phyloP scores from a whole-genome alignment of 2,888 invertebrate species.

The Furcula furcula region DNA sequence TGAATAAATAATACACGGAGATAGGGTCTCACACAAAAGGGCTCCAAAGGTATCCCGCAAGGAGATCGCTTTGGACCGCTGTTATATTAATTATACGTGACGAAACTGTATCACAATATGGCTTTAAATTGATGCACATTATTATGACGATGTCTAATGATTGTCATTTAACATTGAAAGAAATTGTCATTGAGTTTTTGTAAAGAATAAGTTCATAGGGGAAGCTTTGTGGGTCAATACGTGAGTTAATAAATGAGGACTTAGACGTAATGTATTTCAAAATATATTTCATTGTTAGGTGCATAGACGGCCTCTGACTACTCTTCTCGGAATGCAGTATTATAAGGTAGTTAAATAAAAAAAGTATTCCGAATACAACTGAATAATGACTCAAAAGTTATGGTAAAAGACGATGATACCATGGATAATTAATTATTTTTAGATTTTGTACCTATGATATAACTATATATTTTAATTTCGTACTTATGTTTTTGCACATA shows the following conservation, averaged over 20 bases:
- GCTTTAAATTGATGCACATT: conserved; percentile 31
- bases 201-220: conserved; percentile 16
- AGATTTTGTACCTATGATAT: too few species aligned
- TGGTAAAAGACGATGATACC: too few species aligned
- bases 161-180: conserved; percentile 33
- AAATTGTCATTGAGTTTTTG: conserved; percentile 20
- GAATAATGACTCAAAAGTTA: too few species aligned
- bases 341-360: too few species aligned
- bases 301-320: neutral
- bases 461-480: too few species aligned
- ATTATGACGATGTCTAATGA: conserved; percentile 35
- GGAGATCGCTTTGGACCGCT: conserved; percentile 54
- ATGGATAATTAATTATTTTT: too few species aligned
- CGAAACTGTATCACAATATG: conserved; percentile 67
- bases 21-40: conserved; percentile 67
- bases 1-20: conserved; percentile 75
- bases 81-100: conserved; percentile 71
- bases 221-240: conserved; percentile 19
- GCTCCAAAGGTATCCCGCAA: conserved; percentile 59
- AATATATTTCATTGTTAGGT: neutral
- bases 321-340: too few species aligned
- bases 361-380: too few species aligned
- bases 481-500: too few species aligned
- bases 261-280: neutral
- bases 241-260: neutral